Conservation (phyloP, 2,113 vertebrate species). For the Eleginops maclovinus region DNA sequence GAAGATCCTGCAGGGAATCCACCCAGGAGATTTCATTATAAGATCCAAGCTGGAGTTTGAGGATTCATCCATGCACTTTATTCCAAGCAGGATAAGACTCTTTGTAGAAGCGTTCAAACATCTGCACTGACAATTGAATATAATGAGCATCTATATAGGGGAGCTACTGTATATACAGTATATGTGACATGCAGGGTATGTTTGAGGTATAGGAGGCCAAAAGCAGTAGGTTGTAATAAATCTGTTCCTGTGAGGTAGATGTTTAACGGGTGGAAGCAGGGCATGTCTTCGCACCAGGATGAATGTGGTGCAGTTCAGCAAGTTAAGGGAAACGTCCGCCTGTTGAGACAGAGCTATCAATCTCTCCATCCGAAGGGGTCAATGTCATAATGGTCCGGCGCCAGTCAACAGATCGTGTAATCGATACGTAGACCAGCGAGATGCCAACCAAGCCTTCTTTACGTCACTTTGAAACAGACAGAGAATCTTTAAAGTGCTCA, state of each 20-base stretch:
- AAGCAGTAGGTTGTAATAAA: not conserved
- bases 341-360: not conserved
- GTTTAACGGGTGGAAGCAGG: not conserved
- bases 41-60: slow-evolving; percentile 31
- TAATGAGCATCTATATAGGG: slow-evolving; percentile 38
- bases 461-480: not conserved
- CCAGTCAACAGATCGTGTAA: not conserved
- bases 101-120: slow-evolving; percentile 42
- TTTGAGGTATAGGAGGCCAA: not conserved
- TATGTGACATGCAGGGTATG: not conserved
- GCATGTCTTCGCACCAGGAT: not conserved
- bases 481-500: not conserved
- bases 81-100: slow-evolving; percentile 30
- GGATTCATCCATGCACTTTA: slow-evolving; percentile 46
- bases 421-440: slow-evolving; percentile 2
- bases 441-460: not conserved
- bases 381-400: not conserved
- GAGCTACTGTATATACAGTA: not conserved
- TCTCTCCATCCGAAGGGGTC: not conserved
- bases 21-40: slow-evolving; percentile 51
- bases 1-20: not conserved
- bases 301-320: not conserved
- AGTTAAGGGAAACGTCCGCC: not conserved
- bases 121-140: slow-evolving; percentile 23
- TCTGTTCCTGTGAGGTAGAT: not conserved